A percentile compares a stretch with the other conserved stretches of the same genome.
Evolutionary conservation across 30 jellyfish, hydroid and myxozoan genomes (phyloP).

Genomic region (Euphysa ruthae): DNA sequence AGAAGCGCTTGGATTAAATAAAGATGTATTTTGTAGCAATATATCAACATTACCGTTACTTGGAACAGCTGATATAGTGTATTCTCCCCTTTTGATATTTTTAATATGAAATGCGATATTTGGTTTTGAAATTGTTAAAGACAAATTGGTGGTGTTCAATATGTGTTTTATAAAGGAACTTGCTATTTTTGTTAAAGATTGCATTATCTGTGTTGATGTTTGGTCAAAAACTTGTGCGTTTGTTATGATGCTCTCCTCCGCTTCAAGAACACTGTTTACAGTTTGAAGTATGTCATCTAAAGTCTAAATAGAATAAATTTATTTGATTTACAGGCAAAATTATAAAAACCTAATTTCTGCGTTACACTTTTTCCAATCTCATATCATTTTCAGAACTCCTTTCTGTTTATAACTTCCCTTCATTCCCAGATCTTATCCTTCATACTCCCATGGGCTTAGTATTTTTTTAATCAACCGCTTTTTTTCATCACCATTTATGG

Average conservation of each 20-base stretch:
- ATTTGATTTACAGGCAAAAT: too few species aligned
- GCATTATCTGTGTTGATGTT: slow-evolving; percentile 10
- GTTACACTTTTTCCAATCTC: too few species aligned
- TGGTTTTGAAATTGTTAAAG: not conserved
- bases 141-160: not conserved
- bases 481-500: too few species aligned
- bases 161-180: not conserved
- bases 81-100: not conserved
- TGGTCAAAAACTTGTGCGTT: not conserved
- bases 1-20: not conserved
- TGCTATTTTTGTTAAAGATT: not conserved
- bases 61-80: not conserved
- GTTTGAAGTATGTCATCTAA: slow-evolving; percentile 1
- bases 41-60: not conserved
- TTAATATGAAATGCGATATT: slow-evolving; percentile 12
- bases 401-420: too few species aligned
- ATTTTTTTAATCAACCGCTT: too few species aligned
- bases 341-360: too few species aligned
- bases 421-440: too few species aligned
- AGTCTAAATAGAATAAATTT: not conserved
- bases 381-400: too few species aligned
- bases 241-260: not conserved
- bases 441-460: too few species aligned
- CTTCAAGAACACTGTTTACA: slow-evolving; percentile 3
- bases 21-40: not conserved